A percentile compares a stretch with the other conserved stretches of the same genome.
Conservation (phyloP, 2,113 vertebrate species). For the Lontra canadensis region DNA sequence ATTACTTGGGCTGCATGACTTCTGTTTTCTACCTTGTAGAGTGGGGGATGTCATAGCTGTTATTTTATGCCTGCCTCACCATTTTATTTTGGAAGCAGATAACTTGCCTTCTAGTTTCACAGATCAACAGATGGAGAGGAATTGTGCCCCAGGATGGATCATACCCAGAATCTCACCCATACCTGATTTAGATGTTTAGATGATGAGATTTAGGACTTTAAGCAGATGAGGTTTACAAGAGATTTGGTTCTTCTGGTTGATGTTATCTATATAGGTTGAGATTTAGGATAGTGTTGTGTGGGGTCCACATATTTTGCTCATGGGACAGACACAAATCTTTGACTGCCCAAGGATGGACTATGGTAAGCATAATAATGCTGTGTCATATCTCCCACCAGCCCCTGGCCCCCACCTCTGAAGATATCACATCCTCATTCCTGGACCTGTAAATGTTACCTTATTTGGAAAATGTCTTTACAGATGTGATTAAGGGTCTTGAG, state of each 20-base stretch:
- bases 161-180: neutral
- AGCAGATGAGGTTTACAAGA: neutral
- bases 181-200: neutral
- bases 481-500: neutral
- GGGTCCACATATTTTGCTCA: neutral
- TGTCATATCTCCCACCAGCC: too few relatives aligned
- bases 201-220: neutral
- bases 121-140: neutral
- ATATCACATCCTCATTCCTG: neutral
- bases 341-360: neutral
- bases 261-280: neutral
- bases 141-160: neutral
- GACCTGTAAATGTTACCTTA: neutral
- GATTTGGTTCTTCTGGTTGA: neutral
- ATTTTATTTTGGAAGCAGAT: neutral
- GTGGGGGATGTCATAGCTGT: neutral
- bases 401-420: neutral
- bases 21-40: neutral
- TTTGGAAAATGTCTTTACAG: constrained; percentile 11
- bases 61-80: neutral
- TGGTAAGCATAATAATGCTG: neutral
- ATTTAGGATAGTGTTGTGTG: neutral
- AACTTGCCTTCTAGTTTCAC: neutral
- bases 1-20: neutral
- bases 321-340: neutral